Conservation (phyloP, 2,888 invertebrate species). For the Rhingia rostrata region DNA sequence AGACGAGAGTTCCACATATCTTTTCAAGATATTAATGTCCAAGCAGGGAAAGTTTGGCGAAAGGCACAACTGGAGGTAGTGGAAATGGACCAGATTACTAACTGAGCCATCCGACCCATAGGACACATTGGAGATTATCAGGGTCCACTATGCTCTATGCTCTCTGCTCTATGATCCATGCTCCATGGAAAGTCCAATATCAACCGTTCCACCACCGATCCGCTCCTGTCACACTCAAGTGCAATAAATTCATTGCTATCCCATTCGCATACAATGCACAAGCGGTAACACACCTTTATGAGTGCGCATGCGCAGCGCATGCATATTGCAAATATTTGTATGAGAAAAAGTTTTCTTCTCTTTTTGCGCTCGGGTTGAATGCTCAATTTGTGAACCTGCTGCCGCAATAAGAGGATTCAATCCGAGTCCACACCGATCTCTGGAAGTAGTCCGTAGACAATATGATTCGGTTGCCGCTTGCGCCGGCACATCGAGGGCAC, state of each 20-base stretch:
- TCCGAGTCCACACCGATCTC: neutral
- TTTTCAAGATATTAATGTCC: too few species aligned
- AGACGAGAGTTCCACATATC: too few species aligned
- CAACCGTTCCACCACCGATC: constrained; percentile 4
- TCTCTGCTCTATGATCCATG: too few species aligned
- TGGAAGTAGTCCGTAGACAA: constrained; percentile 58
- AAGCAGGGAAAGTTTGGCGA: too few species aligned
- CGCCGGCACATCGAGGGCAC: neutral
- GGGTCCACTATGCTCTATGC: too few species aligned
- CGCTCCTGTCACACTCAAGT: constrained; percentile 27
- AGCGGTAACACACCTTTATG: constrained; percentile 46
- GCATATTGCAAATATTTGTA: constrained; percentile 37
- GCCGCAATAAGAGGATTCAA: constrained; percentile 23
- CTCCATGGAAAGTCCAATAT: too few species aligned
- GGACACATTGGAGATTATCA: too few species aligned
- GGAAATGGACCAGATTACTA: too few species aligned
- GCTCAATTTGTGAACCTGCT: constrained; percentile 53
- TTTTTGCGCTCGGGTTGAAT: constrained; percentile 10
- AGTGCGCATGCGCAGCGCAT: constrained; percentile 29
- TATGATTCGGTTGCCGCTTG: constrained; percentile 30
- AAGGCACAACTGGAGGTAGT: too few species aligned
- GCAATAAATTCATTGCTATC: constrained; percentile 48
- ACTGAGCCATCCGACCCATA: too few species aligned
- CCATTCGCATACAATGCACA: constrained; percentile 18
- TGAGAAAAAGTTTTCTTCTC: constrained; percentile 5